These are phyloP conservation scores for Phymatocera aterrima DNA, from an alignment of 2,888 invertebrate genomes.

Conservation along the genomic window DNA sequence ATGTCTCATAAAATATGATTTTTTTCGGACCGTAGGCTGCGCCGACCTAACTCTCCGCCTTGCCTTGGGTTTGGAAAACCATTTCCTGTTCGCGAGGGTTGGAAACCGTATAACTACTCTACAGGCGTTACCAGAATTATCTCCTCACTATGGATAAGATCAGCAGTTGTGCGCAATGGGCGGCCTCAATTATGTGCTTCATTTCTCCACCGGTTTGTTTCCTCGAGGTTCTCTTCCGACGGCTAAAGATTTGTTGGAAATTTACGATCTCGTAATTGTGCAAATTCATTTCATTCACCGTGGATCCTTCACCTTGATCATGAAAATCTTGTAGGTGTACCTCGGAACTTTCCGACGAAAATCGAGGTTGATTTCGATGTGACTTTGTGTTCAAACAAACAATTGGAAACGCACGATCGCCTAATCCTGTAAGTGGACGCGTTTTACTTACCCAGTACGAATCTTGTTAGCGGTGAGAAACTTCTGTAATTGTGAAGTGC, in stretches of 20 bases:
- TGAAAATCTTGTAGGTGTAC: background rate
- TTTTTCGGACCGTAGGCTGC: background rate
- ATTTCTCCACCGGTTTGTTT: slow-evolving; percentile 49
- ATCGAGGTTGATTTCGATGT: too few species aligned
- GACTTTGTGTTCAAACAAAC: too few species aligned
- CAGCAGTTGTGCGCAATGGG: slow-evolving; percentile 51
- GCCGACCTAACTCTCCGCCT: background rate
- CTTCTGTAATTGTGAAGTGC: background rate
- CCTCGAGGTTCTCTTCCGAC: slow-evolving; percentile 14
- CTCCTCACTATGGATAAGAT: slow-evolving; percentile 45
- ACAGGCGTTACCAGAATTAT: slow-evolving; percentile 28
- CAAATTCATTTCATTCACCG: background rate
- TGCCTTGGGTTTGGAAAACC: slow-evolving; percentile 3
- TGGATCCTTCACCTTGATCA: background rate
- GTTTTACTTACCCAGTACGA: background rate
- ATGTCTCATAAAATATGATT: background rate
- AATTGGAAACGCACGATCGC: too few species aligned
- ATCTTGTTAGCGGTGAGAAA: background rate
- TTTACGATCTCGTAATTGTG: background rate
- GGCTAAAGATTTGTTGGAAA: slow-evolving; percentile 5
- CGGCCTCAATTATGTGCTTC: slow-evolving; percentile 55
- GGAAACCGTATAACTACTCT: slow-evolving; percentile 19
- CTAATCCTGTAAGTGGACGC: background rate
- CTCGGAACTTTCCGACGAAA: too few species aligned
- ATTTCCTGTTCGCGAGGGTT: slow-evolving; percentile 8